These are phyloP conservation scores for Hippocampus kuda DNA, from an alignment of 2,797 vertebrate genomes.

Conservation along the genomic window DNA sequence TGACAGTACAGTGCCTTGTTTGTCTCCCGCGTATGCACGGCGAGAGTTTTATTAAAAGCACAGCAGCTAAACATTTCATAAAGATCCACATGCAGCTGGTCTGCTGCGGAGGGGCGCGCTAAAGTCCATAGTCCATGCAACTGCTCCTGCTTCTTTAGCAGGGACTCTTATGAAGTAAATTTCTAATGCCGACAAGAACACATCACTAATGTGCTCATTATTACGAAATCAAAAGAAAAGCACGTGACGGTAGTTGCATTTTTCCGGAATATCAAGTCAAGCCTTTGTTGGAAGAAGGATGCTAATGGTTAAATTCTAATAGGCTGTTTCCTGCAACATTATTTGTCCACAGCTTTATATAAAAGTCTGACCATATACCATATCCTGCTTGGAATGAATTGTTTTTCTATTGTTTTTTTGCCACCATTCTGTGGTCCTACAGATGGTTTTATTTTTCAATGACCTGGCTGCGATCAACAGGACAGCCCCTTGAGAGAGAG, in stretches of 20 bases:
- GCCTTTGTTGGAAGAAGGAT: constrained; percentile 45
- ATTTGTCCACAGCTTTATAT: constrained; percentile 42
- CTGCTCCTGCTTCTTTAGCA: constrained; percentile 17
- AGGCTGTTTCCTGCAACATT: constrained; percentile 52
- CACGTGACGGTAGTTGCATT: constrained; percentile 62
- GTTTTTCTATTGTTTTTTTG: constrained; percentile 41
- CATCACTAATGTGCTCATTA: not conserved
- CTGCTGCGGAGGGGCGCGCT: constrained; percentile 64
- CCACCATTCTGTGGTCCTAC: constrained; percentile 50
- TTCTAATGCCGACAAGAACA: constrained; percentile 11
- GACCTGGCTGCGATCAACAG: constrained; percentile 60
- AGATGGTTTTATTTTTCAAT: constrained; percentile 65
- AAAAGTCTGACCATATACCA: constrained; percentile 21
- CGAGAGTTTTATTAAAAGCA: constrained; percentile 78
- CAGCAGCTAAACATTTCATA: constrained; percentile 77
- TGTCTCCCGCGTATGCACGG: constrained; percentile 58
- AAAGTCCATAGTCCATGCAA: constrained; percentile 54
- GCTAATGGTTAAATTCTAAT: constrained; percentile 55
- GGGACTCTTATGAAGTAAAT: constrained; percentile 11
- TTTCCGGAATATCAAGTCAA: constrained; percentile 48
- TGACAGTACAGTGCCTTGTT: constrained; percentile 71
- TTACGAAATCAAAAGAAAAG: constrained; percentile 19
- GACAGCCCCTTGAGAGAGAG: constrained; percentile 58
- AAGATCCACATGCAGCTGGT: constrained; percentile 66
- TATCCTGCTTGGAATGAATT: constrained; percentile 3